Percentiles rank a stretch among this genome's conserved stretches.
These are phyloP conservation scores for Gambusia holbrooki DNA, from an alignment of 2,113 vertebrate species.

Conservation along the genomic window DNA sequence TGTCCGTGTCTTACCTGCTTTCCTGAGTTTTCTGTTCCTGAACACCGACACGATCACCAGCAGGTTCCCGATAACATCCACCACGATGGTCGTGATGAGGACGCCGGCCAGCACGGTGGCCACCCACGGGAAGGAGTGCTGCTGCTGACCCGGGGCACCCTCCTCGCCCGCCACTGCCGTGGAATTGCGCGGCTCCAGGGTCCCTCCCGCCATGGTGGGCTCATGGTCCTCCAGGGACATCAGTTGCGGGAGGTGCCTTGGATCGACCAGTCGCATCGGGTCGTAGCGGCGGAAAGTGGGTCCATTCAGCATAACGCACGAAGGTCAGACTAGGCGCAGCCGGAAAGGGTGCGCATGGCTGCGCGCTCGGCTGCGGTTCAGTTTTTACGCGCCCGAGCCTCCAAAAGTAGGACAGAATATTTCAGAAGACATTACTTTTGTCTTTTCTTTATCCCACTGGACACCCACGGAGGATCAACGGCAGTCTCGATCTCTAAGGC, in stretches of 20 bases:
- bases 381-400: conserved; percentile 1
- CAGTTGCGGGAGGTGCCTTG: conserved; percentile 65
- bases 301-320: conserved; percentile 58
- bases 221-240: conserved; percentile 72
- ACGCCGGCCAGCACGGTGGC: conserved; percentile 78
- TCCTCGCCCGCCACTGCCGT: conserved; percentile 56
- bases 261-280: conserved; percentile 60
- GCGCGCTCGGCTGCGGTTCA: conserved; percentile 17
- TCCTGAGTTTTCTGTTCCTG: conserved; percentile 86
- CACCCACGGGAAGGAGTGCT: conserved; percentile 74
- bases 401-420: not conserved
- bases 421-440: not conserved
- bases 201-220: conserved; percentile 70
- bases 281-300: conserved; percentile 28
- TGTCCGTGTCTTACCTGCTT: conserved; percentile 75
- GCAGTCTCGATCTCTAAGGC: not conserved
- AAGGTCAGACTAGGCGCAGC: not conserved
- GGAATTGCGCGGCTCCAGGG: conserved; percentile 65
- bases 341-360: conserved; percentile 6
- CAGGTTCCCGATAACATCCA: conserved; percentile 84
- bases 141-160: conserved; percentile 50
- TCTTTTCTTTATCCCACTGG: not conserved
- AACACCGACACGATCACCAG: conserved; percentile 86
- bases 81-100: conserved; percentile 83
- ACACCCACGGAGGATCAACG: not conserved